phyloP scores from a whole-genome alignment of 2,797 vertebrate species.

The Hemitrygon akajei region DNA sequence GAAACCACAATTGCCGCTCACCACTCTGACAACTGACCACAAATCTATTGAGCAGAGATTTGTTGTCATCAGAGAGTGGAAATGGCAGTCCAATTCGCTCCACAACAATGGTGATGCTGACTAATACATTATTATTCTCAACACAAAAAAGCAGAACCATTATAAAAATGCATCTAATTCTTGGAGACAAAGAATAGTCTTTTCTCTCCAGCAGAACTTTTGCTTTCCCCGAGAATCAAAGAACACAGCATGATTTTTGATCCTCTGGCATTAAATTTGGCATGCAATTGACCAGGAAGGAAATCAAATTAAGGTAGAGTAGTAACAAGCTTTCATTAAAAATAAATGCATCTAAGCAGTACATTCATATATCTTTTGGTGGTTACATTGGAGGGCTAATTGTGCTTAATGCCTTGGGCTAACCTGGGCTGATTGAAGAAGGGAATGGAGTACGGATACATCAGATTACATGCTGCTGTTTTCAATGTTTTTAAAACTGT shows the following conservation, averaged over 20 bases:
- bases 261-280: background rate
- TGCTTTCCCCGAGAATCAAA: background rate
- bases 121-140: background rate
- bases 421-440: slow-evolving; percentile 9
- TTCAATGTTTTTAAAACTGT: background rate
- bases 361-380: background rate
- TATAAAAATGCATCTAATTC: background rate
- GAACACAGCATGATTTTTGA: background rate
- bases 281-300: background rate
- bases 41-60: background rate
- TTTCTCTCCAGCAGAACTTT: background rate
- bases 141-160: background rate
- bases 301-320: slow-evolving; percentile 2
- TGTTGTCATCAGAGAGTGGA: background rate
- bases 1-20: background rate
- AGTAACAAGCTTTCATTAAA: background rate
- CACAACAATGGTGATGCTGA: background rate
- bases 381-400: background rate
- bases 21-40: background rate
- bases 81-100: background rate
- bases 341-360: background rate
- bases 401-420: background rate
- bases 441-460: background rate
- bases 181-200: too few relatives aligned
- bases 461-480: background rate